phyloP scores from a whole-genome alignment of 1,140 invertebrate species.

The Calliphora vicina region DNA sequence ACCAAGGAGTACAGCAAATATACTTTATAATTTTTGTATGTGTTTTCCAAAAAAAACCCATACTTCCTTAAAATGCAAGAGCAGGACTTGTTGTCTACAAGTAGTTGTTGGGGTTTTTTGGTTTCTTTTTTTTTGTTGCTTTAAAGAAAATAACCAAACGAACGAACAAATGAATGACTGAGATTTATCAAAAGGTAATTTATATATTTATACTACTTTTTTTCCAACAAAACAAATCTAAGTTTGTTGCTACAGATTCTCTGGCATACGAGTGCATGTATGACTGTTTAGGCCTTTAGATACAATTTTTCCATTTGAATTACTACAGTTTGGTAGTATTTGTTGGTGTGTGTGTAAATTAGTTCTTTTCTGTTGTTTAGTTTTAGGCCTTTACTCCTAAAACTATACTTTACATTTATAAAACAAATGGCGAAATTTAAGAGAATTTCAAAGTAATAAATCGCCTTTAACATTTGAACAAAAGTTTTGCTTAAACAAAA shows the following conservation, averaged over 20 bases:
- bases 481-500: background rate
- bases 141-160: background rate
- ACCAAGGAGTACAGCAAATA: background rate
- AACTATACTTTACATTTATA: background rate
- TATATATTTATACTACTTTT: conserved; percentile 48
- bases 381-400: background rate
- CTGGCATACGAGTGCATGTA: background rate
- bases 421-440: conserved; percentile 53
- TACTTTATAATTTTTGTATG: conserved; percentile 8
- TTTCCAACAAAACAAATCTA: background rate
- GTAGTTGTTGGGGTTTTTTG: background rate
- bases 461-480: conserved; percentile 42
- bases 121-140: background rate
- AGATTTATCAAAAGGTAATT: conserved; percentile 63
- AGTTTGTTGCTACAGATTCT: background rate
- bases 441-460: conserved; percentile 61
- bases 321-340: background rate
- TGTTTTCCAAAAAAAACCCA: background rate
- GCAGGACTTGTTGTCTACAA: background rate
- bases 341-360: background rate
- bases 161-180: conserved; percentile 44
- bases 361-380: background rate
- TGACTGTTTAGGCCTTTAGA: background rate
- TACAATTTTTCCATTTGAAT: conserved; percentile 9
- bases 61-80: background rate